These are phyloP conservation scores for Monodelphis domestica DNA, from an alignment of 2,797 vertebrate species.

Conservation along the genomic window DNA sequence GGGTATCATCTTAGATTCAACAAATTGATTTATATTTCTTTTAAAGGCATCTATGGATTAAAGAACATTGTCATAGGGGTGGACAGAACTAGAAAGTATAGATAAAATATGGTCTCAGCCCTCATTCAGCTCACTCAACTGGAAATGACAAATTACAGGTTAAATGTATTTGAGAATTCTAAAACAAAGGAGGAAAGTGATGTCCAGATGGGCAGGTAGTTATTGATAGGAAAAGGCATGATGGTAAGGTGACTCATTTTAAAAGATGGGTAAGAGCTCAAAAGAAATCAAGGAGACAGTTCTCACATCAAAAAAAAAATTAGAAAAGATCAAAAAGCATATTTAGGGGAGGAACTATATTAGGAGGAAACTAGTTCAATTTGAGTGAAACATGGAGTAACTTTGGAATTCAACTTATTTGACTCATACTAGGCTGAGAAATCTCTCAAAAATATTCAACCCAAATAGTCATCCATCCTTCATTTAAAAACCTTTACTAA, in stretches of 20 bases:
- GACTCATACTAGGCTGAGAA: not conserved
- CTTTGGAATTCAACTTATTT: not conserved
- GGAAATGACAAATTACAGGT: not conserved
- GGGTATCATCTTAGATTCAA: not conserved
- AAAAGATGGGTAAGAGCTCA: not conserved
- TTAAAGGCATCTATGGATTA: not conserved
- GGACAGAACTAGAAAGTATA: not conserved
- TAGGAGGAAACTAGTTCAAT: not conserved
- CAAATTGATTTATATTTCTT: not conserved
- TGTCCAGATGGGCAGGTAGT: not conserved
- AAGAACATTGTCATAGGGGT: accelerated
- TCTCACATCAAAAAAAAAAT: not conserved
- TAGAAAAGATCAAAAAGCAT: not conserved
- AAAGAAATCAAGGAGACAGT: not conserved
- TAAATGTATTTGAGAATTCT: not conserved
- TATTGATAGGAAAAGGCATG: not conserved
- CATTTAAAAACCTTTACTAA: not conserved
- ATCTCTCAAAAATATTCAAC: not conserved
- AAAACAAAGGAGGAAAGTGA: not conserved
- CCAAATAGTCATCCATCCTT: not conserved
- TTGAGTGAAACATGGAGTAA: not conserved
- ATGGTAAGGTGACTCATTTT: not conserved
- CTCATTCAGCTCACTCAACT: not conserved
- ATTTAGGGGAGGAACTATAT: not conserved
- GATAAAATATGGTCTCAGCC: not conserved